These are phyloP conservation scores for Nemopilema nomurai DNA, from an alignment of 30 jellyfish, hydroid and myxozoan genomes.

Conservation along the genomic window DNA sequence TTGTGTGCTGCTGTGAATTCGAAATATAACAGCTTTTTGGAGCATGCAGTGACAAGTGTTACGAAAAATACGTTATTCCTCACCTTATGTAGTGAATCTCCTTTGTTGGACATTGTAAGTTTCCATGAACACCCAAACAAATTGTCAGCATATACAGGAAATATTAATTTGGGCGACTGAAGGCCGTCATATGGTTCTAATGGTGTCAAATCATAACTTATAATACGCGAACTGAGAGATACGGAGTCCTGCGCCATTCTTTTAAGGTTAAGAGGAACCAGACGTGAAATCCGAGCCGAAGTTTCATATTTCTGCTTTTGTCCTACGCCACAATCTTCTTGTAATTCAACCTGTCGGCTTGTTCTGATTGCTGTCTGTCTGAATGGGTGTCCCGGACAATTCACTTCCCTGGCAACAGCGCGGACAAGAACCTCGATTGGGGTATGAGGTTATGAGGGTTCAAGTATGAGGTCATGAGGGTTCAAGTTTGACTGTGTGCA, in stretches of 20 bases:
- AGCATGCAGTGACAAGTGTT: no score
- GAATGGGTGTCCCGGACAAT: neutral
- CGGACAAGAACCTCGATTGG: neutral
- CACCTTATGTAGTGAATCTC: neutral
- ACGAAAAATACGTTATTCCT: neutral
- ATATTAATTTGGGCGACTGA: neutral
- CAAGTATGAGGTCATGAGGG: no score
- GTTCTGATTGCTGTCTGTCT: neutral
- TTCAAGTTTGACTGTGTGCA: no score
- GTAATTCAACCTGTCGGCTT: neutral
- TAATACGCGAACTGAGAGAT: neutral
- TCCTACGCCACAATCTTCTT: neutral
- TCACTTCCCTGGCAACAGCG: neutral
- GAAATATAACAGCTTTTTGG: neutral
- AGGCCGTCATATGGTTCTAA: neutral
- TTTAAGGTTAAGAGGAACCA: neutral
- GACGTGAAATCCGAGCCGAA: neutral
- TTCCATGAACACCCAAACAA: neutral
- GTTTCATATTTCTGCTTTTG: neutral
- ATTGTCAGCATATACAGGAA: neutral
- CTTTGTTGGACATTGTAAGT: neutral
- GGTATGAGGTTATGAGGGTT: neutral
- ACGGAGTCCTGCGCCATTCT: neutral
- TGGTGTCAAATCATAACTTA: neutral
- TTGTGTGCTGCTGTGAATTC: neutral